phyloP scores from a whole-genome alignment of 2,888 invertebrate species.

The Atethmia centrago region DNA sequence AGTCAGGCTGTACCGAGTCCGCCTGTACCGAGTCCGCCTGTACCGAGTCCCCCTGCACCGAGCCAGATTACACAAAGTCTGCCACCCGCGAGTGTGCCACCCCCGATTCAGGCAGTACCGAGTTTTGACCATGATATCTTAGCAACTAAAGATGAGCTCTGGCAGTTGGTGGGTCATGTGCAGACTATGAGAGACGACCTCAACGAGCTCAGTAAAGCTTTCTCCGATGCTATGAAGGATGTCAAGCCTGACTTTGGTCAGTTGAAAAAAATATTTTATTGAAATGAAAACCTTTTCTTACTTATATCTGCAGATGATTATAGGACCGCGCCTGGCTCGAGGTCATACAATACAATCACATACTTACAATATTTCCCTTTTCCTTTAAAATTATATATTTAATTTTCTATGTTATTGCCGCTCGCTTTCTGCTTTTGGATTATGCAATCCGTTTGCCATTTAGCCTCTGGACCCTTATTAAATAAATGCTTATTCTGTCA shows the following conservation, averaged over 20 bases:
- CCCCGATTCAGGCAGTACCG: not conserved
- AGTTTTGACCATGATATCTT: not conserved
- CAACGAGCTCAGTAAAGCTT: conserved; percentile 9
- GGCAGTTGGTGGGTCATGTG: conserved; percentile 25
- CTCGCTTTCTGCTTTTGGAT: not conserved
- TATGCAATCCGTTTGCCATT: not conserved
- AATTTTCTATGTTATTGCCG: not conserved
- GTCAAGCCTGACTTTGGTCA: conserved; percentile 36
- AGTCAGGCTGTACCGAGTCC: not conserved
- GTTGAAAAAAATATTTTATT: conserved; percentile 6
- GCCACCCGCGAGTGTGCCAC: not conserved
- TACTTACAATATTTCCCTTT: not conserved
- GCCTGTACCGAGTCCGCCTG: not conserved
- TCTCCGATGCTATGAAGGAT: conserved; percentile 41
- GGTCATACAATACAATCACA: not conserved
- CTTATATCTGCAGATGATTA: not conserved
- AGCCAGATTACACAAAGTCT: not conserved
- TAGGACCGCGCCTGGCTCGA: not conserved
- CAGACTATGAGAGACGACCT: conserved; percentile 30
- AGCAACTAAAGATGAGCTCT: conserved; percentile 46
- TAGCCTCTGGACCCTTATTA: not conserved
- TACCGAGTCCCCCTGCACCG: too few species aligned
- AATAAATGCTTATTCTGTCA: not conserved
- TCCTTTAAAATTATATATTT: not conserved
- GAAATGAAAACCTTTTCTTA: not conserved